Base-by-base conservation (phyloP, 2,888 invertebrate species). In the Caenorhabditis virilis region DNA sequence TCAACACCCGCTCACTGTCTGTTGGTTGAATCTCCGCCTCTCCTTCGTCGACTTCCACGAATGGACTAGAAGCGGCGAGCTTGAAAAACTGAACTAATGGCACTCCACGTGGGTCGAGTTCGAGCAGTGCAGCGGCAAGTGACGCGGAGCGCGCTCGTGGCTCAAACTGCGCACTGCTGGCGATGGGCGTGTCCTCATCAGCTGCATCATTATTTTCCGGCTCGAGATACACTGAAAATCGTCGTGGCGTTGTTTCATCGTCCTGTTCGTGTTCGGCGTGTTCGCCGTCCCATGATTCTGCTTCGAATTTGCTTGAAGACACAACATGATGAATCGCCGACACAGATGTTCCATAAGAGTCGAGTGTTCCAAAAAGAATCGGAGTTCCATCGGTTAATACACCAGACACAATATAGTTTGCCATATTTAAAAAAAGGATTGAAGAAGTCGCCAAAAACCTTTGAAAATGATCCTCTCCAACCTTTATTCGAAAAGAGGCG, bases 251-350 rank as follows among this genome's bases (percentile, higher is more conserved):
- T 35, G n/a, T 46, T 22, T 43, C 33, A 35, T 64, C 65, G 7
- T 69, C 61, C 18, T 41, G 48, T 9, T 70, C 71, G 39, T 55
- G 59, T 22, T 71, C 73, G 18, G 56, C 76, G 45, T 74, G 76
- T 38, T 74, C 72, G 20, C 76, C 76, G 41, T 59, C 59, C 76
- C 76, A 77, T 20, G 65, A 61, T 48, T 77, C 74, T 2, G 60
- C 73, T 41, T 73, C 66, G 50, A 77, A 77, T 13, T 66, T 60
- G 36, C 45, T 72, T 15, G 51, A 36, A 3, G 62, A 69, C 36
- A 41, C 56, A 27, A 72, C 70, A 50, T 74, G 74, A 41, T 72
- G 72, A 51, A 72, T 63, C 7, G 47, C 50, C 18, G 66, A 15
- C 20, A 60, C 46, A 5, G 59, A 52, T 18, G 61, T 71, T 27